Evolutionary conservation across 2,888 invertebrate genomes (phyloP).

Genomic region (Leucania comma): DNA sequence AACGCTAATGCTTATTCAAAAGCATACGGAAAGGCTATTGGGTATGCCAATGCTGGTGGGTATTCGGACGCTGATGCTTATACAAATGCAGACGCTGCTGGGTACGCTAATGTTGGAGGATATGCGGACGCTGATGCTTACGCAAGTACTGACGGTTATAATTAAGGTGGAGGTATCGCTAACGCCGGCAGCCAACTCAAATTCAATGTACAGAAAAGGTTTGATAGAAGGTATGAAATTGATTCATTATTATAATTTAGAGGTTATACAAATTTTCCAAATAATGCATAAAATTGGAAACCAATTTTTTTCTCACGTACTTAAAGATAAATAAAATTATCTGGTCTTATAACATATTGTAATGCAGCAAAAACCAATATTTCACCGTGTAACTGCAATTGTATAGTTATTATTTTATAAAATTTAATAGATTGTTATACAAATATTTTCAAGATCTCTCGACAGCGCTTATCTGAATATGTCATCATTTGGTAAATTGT

Average conservation of each 20-base stretch:
- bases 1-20: too few species aligned
- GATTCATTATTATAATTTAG: background rate
- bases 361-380: background rate
- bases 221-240: background rate
- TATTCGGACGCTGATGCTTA: too few species aligned
- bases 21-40: too few species aligned
- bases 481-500: conserved; percentile 1
- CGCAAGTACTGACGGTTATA: background rate
- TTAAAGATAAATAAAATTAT: background rate
- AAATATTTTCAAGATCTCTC: conserved; percentile 12
- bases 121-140: background rate
- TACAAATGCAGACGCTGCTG: too few species aligned
- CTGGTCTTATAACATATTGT: background rate
- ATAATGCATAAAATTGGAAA: background rate
- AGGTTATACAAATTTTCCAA: background rate
- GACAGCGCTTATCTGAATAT: background rate
- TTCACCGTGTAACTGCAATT: background rate
- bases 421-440: background rate
- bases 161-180: background rate
- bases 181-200: background rate
- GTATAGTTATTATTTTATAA: background rate
- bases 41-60: too few species aligned
- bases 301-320: background rate
- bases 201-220: background rate
- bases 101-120: too few species aligned